A percentile compares a stretch with the other conserved stretches of the same genome.
Conservation (phyloP, 2,113 vertebrate genomes). For the Cyprinodon variegatus region DNA sequence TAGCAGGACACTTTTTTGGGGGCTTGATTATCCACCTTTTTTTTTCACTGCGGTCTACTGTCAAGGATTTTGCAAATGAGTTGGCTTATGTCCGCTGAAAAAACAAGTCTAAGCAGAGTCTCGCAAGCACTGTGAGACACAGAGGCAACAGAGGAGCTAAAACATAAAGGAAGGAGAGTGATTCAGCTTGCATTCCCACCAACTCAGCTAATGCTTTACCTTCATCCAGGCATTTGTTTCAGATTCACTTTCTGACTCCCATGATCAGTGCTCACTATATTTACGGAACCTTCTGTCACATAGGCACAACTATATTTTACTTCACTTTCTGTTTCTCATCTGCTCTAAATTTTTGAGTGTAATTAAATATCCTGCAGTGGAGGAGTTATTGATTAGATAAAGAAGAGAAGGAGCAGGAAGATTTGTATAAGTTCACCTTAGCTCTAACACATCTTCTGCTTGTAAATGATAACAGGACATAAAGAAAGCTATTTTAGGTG, state of each 20-base stretch:
- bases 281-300: neutral
- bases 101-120: neutral
- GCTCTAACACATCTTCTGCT: too few relatives aligned
- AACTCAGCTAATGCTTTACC: neutral
- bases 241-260: neutral
- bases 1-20: neutral
- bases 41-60: neutral
- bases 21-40: neutral
- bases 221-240: neutral
- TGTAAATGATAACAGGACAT: too few relatives aligned
- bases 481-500: neutral
- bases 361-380: neutral
- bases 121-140: neutral
- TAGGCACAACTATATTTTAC: neutral
- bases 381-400: neutral
- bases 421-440: too few relatives aligned
- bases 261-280: neutral
- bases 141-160: neutral
- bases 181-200: neutral
- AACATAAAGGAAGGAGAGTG: neutral
- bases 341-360: neutral
- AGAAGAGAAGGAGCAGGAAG: neutral
- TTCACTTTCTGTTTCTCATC: neutral
- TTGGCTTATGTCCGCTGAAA: neutral
- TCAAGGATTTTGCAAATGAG: slow-evolving; percentile 4